Evolutionary conservation across 2,888 invertebrate species (phyloP), one percentile per base, ranked within the genome.

Genomic region (Limenitis camilla): DNA sequence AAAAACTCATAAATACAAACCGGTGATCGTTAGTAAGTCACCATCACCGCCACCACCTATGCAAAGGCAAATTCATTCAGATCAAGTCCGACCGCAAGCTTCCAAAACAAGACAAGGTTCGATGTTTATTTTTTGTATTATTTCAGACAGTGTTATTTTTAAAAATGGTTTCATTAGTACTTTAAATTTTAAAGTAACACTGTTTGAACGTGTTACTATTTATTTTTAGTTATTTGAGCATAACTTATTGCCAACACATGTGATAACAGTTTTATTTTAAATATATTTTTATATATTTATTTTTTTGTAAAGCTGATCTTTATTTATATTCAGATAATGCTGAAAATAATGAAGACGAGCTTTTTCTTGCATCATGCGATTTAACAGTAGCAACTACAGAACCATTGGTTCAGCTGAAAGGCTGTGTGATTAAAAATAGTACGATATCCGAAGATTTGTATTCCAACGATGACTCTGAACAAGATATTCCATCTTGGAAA

Each of bases 21-120:
- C 76, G 1, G 48, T 73, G n/a, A 44, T 74, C 1, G 70, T 76
- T 33, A 67, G 64, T 6, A 81, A 76, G 54, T 66, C 74, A 4
- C 66, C 70, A 0, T 77, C 82, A 1, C 74, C 78, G 2, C 67
- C 74, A 4, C 75, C 74, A 2, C 73, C 76, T 0, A 59, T 71
- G 1, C 72, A 71, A 39, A 72, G 75, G 55, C 63, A 63, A 51
- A 56, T 55, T 19, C 66, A 73, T 19, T 59, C 68, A 6, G 75
- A 81, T 2, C 58, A 66, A 8, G 8, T 62, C 8, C 69, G 78
- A 55, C 76, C 78, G 2, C 76, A 77, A 40, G 68, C 72, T 40
- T 80, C 80, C 2, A 78, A 67, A 60, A 55, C 66, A 6, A 73
- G 73, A 67, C 78, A 78, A 69, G 81, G 84, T 85, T 67, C 46